Evolutionary conservation across 1,140 invertebrate genomes (phyloP).

Genomic region (Popillia japonica): DNA sequence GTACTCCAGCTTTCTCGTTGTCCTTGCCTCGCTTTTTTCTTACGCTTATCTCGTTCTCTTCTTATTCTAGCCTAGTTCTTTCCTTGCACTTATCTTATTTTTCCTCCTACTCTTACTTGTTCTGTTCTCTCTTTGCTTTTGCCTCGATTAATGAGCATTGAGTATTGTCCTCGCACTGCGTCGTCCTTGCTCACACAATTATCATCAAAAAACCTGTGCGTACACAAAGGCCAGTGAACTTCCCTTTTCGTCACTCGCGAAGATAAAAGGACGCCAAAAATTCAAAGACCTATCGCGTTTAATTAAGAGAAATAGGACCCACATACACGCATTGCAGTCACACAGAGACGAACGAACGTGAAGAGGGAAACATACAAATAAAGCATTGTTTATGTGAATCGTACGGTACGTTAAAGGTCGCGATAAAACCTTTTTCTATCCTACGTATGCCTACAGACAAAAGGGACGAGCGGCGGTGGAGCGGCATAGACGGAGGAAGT

Average conservation of each 20-base stretch:
- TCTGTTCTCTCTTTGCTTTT: too few relatives aligned
- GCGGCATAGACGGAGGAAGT: background rate
- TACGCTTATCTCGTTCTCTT: too few relatives aligned
- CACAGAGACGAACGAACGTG: background rate
- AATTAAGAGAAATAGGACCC: constrained; percentile 10
- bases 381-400: background rate
- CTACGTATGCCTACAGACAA: background rate
- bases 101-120: too few relatives aligned
- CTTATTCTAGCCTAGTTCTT: too few relatives aligned
- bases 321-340: background rate
- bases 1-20: too few relatives aligned
- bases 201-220: background rate
- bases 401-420: background rate
- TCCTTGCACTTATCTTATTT: too few relatives aligned
- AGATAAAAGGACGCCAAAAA: background rate
- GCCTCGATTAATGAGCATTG: too few relatives aligned
- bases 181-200: background rate
- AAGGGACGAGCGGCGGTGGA: background rate
- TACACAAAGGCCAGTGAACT: background rate
- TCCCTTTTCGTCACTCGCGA: background rate
- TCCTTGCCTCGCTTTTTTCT: too few relatives aligned
- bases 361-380: background rate
- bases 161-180: too few relatives aligned
- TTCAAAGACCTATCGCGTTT: background rate
- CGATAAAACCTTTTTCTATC: background rate